These are phyloP conservation scores for Apteryx owenii DNA, from an alignment of 2,113 vertebrate genomes.

Conservation along the genomic window DNA sequence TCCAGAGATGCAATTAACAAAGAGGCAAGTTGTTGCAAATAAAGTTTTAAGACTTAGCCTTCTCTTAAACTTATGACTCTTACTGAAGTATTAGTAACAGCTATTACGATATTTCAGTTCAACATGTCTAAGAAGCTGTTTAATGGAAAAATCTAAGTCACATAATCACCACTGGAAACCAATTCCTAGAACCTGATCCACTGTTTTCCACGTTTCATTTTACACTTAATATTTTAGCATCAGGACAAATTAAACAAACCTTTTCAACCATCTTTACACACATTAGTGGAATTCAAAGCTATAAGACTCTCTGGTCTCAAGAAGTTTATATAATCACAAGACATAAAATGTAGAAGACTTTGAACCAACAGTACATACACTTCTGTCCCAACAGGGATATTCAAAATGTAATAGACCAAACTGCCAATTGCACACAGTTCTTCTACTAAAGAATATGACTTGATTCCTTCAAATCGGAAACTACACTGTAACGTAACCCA, in stretches of 20 bases:
- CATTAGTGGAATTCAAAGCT: not conserved
- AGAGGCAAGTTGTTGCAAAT: not conserved
- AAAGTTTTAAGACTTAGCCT: not conserved
- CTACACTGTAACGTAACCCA: fast-evolving
- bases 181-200: constrained; percentile 40
- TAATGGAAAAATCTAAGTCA: not conserved
- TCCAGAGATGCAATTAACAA: not conserved
- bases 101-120: not conserved
- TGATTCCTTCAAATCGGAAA: not conserved
- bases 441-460: not conserved
- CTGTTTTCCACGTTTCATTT: constrained; percentile 43
- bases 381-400: not conserved
- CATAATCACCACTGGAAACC: constrained; percentile 4
- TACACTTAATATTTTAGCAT: constrained; percentile 57
- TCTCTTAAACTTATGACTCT: not conserved
- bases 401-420: not conserved
- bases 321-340: not conserved
- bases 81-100: not conserved
- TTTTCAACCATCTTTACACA: constrained; percentile 9
- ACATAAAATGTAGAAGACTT: not conserved
- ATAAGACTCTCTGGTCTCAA: not conserved
- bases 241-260: not conserved
- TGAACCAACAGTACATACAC: not conserved
- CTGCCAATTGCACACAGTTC: not conserved
- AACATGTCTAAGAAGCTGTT: not conserved